Base-by-base conservation (phyloP, 2,888 invertebrate species). In the Eurois occulta region DNA sequence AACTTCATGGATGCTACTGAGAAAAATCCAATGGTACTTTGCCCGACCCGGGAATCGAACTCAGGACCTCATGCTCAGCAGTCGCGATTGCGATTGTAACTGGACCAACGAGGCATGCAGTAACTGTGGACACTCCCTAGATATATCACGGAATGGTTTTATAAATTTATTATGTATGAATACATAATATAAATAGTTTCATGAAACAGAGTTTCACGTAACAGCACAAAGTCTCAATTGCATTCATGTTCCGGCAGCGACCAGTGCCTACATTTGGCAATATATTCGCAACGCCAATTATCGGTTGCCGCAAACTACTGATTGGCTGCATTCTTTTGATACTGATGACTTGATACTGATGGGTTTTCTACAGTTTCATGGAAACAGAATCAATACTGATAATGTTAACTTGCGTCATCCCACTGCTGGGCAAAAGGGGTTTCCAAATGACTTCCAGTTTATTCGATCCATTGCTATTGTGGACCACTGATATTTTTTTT, bases 211-310 rank as follows among this genome's bases (percentile, higher is more conserved):
- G 41, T 73, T 77, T 35, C 79, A 80, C 75, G 81, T 84, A 86
- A 86, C 38, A 75, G n/a, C 38, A 38, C 48, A 55, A 48, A 78
- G 46, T 28, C 41, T 79, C 66, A 65, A 80, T 87, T 81, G 85
- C 87, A 69, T 68, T 77, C 58, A 43, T 65, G 68, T 85, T 83
- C 88, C 86, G 86, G 80, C 74, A 80, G 21, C 77, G 48, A 75
- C 71, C 62, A 52, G 46, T 72, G 75, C 65, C 38, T 72, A 78
- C 74, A 73, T 88, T 82, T 82, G 60, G 86, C 86, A 87, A 87
- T 81, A 77, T 70, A 66, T 81, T 85, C 62, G 83, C 86, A 88
- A 87, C 70, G 60, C 52, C 81, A 87, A 87, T 88, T 76, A 84
- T 76, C 60, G 62, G 67, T 86, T 81, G 73, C 72, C 10, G 67